Evolutionary conservation across 2,888 invertebrate species (phyloP), one percentile per base, ranked within the genome.

Genomic region (Apodemia hepburni): DNA sequence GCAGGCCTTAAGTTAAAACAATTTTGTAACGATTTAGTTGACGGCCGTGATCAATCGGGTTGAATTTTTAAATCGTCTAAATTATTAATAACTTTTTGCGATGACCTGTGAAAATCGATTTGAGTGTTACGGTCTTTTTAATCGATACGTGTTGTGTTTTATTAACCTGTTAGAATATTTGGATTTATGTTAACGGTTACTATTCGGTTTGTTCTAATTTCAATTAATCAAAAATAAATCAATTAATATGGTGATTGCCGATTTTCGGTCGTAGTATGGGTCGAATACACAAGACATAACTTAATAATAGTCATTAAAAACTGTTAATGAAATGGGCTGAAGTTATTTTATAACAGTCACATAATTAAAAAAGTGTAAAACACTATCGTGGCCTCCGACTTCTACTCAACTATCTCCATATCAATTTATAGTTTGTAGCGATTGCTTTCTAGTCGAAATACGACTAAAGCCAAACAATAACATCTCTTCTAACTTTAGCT

Each of bases 41-140:
- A 77, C 78, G 77, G 69, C 71, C 78, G 75, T 77, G 75, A 65
- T 70, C 68, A 74, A 74, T 75, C 67, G 68, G 66, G 68, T 68
- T 71, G 69, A 70, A 66, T 66, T 63, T 70, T 71, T 70, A 70
- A 71, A 71, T 64, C 66, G 64, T 60, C 66, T 65, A 65, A 65
- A 66, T 68, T 66, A 68, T 68, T 65, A 65, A 58, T 64, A 68
- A 64, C 64, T 42, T 64, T 68, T 64, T 67, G 61, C 62, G 61
- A 64, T 61, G 58, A 57, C 54, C 54, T 57, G 54, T 57, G 29
- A 57, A 57, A 57, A 57, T 57, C 51, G 51, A 22, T 54, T 57
- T 57, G 29, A 27, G n/a, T 27, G 54, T 57, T 27, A 57, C 54
- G 27, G 54, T 57, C 54, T 57, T 29, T 27, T 57, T 57, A 57